Conservation (phyloP, 37 sponge, comb jelly and placozoan genomes). For the Geodia barretti region DNA sequence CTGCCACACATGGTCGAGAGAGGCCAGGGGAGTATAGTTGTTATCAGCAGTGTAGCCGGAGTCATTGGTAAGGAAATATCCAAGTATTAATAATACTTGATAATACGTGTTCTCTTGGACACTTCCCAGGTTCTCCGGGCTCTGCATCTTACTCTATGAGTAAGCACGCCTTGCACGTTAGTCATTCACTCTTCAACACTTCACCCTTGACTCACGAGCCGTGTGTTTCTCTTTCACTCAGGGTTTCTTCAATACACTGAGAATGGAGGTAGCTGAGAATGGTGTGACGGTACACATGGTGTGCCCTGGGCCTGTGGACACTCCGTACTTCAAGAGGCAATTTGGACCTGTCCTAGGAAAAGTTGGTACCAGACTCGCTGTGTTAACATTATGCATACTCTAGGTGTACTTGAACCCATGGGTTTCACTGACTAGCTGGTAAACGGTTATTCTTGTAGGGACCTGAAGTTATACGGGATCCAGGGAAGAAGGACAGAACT, state of each 20-base stretch:
- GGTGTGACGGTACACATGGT: constrained; percentile 65
- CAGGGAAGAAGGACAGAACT: not conserved
- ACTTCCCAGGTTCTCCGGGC: constrained; percentile 69
- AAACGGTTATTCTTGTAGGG: not conserved
- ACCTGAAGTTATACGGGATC: not conserved
- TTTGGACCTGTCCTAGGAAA: constrained; percentile 5
- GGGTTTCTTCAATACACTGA: constrained; percentile 88
- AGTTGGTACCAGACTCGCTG: not conserved
- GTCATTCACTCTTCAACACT: not conserved
- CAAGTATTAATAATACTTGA: not conserved
- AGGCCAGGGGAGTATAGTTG: constrained; percentile 63
- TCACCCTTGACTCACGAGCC: not conserved
- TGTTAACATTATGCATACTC: not conserved
- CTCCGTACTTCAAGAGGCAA: constrained; percentile 14
- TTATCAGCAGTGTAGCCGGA: constrained; percentile 89
- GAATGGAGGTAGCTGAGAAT: constrained; percentile 77
- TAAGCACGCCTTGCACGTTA: constrained; percentile 91
- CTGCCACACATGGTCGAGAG: constrained; percentile 82
- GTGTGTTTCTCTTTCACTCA: constrained; percentile 9
- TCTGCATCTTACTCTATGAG: constrained; percentile 80
- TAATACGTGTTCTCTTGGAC: not conserved
- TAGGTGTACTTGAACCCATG: not conserved
- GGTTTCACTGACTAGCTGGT: not conserved
- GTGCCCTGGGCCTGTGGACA: constrained; percentile 91
- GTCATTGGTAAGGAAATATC: constrained; percentile 71